A percentile compares a stretch with the other conserved stretches of the same genome.
Evolutionary conservation across 2,888 invertebrate species (phyloP).

Genomic region (Spilarctia lutea): DNA sequence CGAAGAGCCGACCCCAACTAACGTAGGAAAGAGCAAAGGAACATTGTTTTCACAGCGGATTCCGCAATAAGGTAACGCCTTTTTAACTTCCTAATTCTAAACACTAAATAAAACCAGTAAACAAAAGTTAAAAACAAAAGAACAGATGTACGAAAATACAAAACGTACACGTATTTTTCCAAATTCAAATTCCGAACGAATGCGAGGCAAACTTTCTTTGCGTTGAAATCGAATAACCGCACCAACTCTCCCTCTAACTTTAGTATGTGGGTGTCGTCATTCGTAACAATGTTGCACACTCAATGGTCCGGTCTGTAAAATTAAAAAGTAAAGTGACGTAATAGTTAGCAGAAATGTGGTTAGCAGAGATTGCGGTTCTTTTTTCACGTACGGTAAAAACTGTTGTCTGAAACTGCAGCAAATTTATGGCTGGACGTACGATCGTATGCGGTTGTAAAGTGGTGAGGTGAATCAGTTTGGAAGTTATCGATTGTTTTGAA

Average conservation of each 20-base stretch:
- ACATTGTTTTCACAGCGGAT: background rate
- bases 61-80: background rate
- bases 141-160: slow-evolving; percentile 16
- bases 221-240: slow-evolving; percentile 42
- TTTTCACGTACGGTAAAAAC: background rate
- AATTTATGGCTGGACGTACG: background rate
- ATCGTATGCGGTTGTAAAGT: background rate
- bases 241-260: slow-evolving; percentile 32
- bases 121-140: slow-evolving; percentile 8
- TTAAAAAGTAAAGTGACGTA: slow-evolving; percentile 12
- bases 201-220: slow-evolving; percentile 37
- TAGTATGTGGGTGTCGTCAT: slow-evolving; percentile 32
- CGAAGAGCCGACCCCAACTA: too few relatives aligned
- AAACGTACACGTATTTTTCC: slow-evolving; percentile 24
- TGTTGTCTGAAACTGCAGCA: background rate
- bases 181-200: slow-evolving; percentile 24
- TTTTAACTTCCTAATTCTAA: background rate
- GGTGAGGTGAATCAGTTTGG: background rate
- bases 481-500: background rate
- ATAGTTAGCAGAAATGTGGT: background rate
- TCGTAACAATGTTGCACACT: slow-evolving; percentile 36
- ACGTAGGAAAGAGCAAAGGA: too few relatives aligned
- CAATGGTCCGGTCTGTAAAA: slow-evolving; percentile 8
- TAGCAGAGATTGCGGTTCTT: background rate
- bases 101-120: slow-evolving; percentile 5